Conservation (phyloP, 2,797 vertebrate species). For the Myiothlypis coronata region DNA sequence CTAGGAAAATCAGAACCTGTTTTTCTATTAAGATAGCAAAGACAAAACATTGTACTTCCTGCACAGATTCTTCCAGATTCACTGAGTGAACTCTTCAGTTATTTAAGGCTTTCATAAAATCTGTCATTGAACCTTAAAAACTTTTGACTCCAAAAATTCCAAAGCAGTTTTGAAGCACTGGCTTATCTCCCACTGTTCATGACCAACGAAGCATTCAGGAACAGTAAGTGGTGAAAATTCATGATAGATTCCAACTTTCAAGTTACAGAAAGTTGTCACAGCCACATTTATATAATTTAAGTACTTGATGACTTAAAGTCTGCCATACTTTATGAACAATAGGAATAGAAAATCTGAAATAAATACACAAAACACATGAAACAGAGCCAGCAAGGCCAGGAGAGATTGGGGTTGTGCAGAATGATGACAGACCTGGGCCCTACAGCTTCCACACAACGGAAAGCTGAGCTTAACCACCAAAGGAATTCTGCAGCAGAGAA, state of each 20-base stretch:
- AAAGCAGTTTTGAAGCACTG: not conserved
- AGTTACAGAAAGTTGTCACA: not conserved
- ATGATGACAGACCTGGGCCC: fast-evolving
- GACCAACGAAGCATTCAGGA: not conserved
- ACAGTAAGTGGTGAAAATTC: not conserved
- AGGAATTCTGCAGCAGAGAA: not conserved
- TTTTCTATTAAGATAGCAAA: not conserved
- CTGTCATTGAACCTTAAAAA: not conserved
- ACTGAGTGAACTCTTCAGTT: not conserved
- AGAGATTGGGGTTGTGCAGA: not conserved
- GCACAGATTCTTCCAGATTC: not conserved
- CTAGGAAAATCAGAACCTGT: not conserved
- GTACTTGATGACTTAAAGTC: not conserved
- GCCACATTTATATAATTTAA: not conserved
- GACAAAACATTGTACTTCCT: not conserved
- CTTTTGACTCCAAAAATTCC: not conserved
- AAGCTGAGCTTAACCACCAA: not conserved
- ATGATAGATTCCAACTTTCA: not conserved
- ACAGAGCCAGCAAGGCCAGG: not conserved
- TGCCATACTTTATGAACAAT: fast-evolving
- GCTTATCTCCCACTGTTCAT: not conserved
- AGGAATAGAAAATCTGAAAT: not conserved
- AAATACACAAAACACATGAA: not conserved
- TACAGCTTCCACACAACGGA: not conserved
- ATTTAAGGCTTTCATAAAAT: not conserved